These are phyloP conservation scores for Syngnathus rostellatus DNA, from an alignment of 2,797 vertebrate species.

Conservation along the genomic window DNA sequence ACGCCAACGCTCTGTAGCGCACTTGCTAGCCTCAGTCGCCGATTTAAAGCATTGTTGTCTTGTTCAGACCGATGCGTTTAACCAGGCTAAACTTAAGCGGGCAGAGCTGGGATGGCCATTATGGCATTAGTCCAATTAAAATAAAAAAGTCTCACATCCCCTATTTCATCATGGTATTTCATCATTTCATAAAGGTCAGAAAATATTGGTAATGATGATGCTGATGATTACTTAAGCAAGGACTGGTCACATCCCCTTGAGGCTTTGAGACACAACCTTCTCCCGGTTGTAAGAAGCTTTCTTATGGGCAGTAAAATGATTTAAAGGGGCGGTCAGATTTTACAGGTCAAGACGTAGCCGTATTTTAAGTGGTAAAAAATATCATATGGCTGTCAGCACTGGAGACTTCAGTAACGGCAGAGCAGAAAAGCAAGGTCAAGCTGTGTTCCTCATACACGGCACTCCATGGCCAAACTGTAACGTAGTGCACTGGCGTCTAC, in stretches of 20 bases:
- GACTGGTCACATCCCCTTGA: not conserved
- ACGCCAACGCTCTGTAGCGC: not conserved
- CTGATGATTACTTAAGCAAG: not conserved
- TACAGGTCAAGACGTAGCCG: constrained; percentile 9
- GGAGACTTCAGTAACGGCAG: constrained; percentile 30
- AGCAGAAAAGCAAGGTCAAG: not conserved
- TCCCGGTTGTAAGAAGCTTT: not conserved
- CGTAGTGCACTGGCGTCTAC: too few relatives aligned
- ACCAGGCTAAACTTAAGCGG: not conserved
- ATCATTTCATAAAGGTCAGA: too few relatives aligned
- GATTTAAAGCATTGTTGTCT: not conserved
- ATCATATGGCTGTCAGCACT: constrained; percentile 23
- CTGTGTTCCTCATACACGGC: too few relatives aligned
- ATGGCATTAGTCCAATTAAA: not conserved
- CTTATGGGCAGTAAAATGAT: constrained; percentile 1
- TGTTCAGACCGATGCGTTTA: not conserved
- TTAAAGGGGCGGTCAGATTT: constrained; percentile 5
- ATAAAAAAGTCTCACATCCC: not conserved
- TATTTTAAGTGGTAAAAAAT: constrained; percentile 17
- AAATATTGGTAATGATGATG: not conserved
- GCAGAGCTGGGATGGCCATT: not conserved
- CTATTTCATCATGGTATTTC: not conserved
- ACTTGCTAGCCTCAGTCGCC: not conserved
- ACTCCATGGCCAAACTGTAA: too few relatives aligned
- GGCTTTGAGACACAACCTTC: not conserved